A percentile compares a stretch with the other conserved stretches of the same genome.
Conservation (phyloP, 2,113 vertebrate species). For the Reinhardtius hippoglossoides region DNA sequence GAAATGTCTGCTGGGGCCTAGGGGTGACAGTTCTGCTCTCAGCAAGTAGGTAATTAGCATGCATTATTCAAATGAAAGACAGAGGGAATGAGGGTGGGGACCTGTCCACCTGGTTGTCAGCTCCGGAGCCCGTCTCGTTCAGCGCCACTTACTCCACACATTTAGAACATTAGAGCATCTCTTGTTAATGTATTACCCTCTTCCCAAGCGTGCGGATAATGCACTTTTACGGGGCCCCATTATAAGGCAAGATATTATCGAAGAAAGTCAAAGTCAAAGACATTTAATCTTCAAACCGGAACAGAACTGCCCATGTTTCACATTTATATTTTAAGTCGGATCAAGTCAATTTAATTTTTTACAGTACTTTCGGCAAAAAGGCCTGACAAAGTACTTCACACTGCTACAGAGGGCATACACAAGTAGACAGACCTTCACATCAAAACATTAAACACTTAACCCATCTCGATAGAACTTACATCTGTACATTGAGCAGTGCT, state of each 20-base stretch:
- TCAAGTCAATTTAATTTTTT: conserved; percentile 41
- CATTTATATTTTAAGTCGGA: conserved; percentile 26
- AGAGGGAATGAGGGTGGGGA: conserved; percentile 79
- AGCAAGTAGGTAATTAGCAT: conserved; percentile 83
- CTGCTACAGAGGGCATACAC: conserved; percentile 12
- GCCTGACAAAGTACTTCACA: conserved; percentile 26
- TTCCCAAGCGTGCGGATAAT: conserved; percentile 42
- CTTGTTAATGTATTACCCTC: conserved; percentile 64
- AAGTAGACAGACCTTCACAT: conserved; percentile 9
- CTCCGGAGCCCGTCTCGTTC: conserved; percentile 67
- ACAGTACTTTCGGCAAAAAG: conserved; percentile 27
- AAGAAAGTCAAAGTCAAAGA: conserved; percentile 43
- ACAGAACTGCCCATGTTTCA: conserved; percentile 24
- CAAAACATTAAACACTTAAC: conserved; percentile 11
- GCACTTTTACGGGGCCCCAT: conserved; percentile 48
- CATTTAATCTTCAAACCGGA: conserved; percentile 42
- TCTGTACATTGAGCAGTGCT: background rate
- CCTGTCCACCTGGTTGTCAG: conserved; percentile 83
- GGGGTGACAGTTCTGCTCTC: conserved; percentile 75
- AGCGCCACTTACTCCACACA: conserved; percentile 68
- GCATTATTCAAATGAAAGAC: conserved; percentile 83
- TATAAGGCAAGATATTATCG: conserved; percentile 46
- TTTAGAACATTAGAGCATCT: conserved; percentile 69
- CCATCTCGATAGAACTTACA: background rate
- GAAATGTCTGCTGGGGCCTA: conserved; percentile 61